Conservation (phyloP, 2,888 invertebrate species). For the Eupeodes luniger region DNA sequence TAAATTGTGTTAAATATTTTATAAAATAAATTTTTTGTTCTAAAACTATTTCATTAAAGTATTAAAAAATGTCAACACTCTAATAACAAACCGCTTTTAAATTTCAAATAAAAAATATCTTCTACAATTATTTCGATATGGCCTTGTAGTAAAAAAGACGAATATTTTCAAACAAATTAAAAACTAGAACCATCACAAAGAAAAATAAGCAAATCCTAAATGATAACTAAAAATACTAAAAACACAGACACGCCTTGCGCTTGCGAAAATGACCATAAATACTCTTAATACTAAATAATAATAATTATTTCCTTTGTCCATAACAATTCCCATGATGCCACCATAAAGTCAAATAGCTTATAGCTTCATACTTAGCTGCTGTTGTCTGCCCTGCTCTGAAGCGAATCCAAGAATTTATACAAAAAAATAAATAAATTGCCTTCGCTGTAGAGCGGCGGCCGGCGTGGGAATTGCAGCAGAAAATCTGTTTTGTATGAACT, state of each 20-base stretch:
- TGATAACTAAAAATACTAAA: slow-evolving; percentile 10
- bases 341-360: slow-evolving; percentile 38
- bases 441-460: not conserved
- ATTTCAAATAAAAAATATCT: too few species aligned
- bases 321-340: slow-evolving; percentile 40
- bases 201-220: not conserved
- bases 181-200: slow-evolving; percentile 4
- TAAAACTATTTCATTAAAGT: too few species aligned
- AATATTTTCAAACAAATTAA: not conserved
- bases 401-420: slow-evolving; percentile 52
- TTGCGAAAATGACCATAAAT: slow-evolving; percentile 12
- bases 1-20: too few species aligned
- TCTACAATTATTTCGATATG: too few species aligned
- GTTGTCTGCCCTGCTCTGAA: not conserved
- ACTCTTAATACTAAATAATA: not conserved
- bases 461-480: slow-evolving; percentile 55
- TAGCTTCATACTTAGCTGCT: not conserved
- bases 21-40: too few species aligned
- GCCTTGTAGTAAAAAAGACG: too few species aligned
- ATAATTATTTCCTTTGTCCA: slow-evolving; percentile 41
- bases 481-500: slow-evolving; percentile 28
- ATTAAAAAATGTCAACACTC: too few species aligned
- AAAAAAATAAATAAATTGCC: slow-evolving; percentile 10
- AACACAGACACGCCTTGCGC: slow-evolving; percentile 1
- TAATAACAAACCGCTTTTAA: too few species aligned